A percentile compares a stretch with the other conserved stretches of the same genome.
phyloP scores from a whole-genome alignment of 2,888 invertebrate species.

The Leucoma salicis region DNA sequence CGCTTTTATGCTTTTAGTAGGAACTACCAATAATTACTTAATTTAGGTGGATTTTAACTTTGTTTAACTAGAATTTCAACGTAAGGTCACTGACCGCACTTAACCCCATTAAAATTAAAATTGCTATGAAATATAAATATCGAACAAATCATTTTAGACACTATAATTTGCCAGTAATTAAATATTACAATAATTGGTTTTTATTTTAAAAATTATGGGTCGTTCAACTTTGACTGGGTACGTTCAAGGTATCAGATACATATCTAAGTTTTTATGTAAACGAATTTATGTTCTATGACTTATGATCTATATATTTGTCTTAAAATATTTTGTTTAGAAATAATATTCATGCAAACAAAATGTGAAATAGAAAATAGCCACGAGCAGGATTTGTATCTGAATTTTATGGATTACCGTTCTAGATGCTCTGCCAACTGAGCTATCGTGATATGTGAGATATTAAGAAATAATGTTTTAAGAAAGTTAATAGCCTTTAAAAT shows the following conservation, averaged over 20 bases:
- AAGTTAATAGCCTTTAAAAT: too few species aligned
- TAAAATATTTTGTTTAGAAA: not conserved
- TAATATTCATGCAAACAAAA: not conserved
- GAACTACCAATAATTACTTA: too few species aligned
- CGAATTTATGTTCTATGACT: not conserved
- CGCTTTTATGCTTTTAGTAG: too few species aligned
- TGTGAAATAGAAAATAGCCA: too few species aligned
- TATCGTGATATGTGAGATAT: too few species aligned
- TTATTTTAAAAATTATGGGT: constrained; percentile 2
- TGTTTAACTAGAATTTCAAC: not conserved
- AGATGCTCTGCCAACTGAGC: too few species aligned
- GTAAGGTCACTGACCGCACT: not conserved
- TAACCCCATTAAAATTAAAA: not conserved
- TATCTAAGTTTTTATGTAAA: constrained; percentile 4
- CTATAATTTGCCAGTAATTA: constrained; percentile 1
- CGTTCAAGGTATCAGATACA: not conserved
- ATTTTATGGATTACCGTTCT: too few species aligned
- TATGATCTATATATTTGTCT: not conserved
- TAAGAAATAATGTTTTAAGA: too few species aligned
- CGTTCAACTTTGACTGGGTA: constrained; percentile 4
- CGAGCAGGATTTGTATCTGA: too few species aligned
- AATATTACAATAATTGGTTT: constrained; percentile 2
- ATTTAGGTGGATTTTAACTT: too few species aligned
- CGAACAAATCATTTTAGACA: not conserved
- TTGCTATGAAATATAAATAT: not conserved